Base-by-base conservation (phyloP, 2,888 invertebrate species). In the Dolichopus griseipennis region DNA sequence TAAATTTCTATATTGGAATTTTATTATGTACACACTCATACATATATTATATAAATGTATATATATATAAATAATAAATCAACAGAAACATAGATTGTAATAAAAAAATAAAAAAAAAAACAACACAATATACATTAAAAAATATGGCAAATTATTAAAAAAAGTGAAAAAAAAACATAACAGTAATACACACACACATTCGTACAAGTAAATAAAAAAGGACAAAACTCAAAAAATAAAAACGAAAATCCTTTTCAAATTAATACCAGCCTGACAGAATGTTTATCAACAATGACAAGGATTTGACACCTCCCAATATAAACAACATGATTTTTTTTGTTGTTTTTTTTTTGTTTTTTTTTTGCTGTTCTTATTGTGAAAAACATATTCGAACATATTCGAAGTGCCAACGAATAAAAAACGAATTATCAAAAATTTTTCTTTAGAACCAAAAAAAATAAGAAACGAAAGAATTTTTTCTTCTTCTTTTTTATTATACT, bases 251-350 rank as follows among this genome's bases (percentile, higher is more conserved):
- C 52, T 52, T 52, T 52, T n/a, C 18, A 52, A 52, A 18, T 52
- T 52, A 52, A 52, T 52, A 52, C n/a, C n/a, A 52, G 52, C 18
- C 52, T 52, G 52, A 18, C 52, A 52, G 52, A 52, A 52, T 52
- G 52, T 52, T 52, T 52, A 52, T 52, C 52, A 52, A 52, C 52
- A 52, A 52, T 52, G 52, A 52, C 52, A 52, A 52, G 52, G 52
- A 52, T 52, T 52, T 52, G 52, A 52, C 52, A 52, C 52, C 52
- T 15, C 52, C 52, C 9, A 52, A 27, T 27, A 52, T 52, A 52
- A 52, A 52, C 52, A 52, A 52, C 52, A 52, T 52, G 52, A 52
- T 52, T 52, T 52, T 52, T 52, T 52, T 52, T 18, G 1, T 52
- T 52, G 3, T 41, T 41, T 4, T 18, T 52, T 52, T 52, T 52